Evolutionary conservation across 1,140 invertebrate genomes (phyloP).

Genomic region (Hycleus phaleratus): DNA sequence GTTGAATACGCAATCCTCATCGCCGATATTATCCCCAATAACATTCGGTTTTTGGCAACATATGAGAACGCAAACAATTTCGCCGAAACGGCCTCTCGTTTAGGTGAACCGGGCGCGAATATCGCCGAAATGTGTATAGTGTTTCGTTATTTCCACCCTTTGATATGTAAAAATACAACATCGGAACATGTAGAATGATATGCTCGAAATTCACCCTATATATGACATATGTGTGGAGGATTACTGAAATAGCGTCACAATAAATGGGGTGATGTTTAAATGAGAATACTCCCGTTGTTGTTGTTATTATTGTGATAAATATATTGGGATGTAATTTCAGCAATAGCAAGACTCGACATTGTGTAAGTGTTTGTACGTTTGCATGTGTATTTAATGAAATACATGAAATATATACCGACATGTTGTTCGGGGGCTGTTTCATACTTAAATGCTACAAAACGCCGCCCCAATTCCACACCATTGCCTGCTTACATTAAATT

Average conservation of each 20-base stretch:
- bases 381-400: constrained; percentile 2
- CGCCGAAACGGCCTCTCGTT: constrained; percentile 21
- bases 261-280: not conserved
- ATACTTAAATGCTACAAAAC: constrained; percentile 9
- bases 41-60: constrained; percentile 17
- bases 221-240: not conserved
- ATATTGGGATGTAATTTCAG: not conserved
- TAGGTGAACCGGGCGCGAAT: constrained; percentile 10
- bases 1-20: not conserved
- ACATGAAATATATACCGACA: constrained; percentile 5
- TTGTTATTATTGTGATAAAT: not conserved
- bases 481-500: constrained; percentile 8
- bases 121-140: constrained; percentile 10
- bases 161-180: constrained; percentile 5
- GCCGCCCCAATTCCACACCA: constrained; percentile 2
- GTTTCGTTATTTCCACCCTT: not conserved
- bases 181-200: not conserved
- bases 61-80: constrained; percentile 26
- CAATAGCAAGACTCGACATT: not conserved
- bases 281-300: constrained; percentile 1
- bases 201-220: not conserved
- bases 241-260: not conserved
- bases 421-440: constrained; percentile 1
- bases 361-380: too few species aligned
- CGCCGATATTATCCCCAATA: constrained; percentile 16